Percentiles rank a stretch among this genome's conserved stretches.
Conservation (phyloP, 2,113 vertebrate genomes). For the Leucosticte australis region DNA sequence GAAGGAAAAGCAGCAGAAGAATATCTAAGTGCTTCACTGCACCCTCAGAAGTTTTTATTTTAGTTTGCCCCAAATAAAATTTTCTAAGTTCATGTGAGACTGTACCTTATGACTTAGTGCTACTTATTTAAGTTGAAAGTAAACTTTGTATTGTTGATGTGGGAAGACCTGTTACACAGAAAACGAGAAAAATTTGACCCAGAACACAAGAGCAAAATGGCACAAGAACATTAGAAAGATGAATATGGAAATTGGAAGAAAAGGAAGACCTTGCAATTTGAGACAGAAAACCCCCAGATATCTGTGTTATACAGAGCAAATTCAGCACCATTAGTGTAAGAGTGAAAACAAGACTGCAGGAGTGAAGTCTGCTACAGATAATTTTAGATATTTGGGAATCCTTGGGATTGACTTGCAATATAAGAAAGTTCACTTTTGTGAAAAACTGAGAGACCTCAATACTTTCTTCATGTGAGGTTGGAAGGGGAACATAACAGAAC, state of each 20-base stretch:
- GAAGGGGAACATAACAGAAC: not conserved
- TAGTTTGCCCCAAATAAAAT: not conserved
- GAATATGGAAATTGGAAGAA: not conserved
- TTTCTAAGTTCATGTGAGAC: not conserved
- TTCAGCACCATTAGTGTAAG: not conserved
- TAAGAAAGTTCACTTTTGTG: not conserved
- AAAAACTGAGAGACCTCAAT: not conserved
- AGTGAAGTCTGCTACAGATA: not conserved
- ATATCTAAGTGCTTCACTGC: not conserved
- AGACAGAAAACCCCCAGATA: not conserved
- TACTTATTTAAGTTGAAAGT: not conserved
- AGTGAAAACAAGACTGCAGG: not conserved
- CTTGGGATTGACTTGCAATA: not conserved
- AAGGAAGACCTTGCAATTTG: not conserved
- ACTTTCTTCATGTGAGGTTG: not conserved
- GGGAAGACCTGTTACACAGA: not conserved
- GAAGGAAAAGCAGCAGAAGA: not conserved
- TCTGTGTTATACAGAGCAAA: not conserved
- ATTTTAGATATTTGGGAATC: not conserved
- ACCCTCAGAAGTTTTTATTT: not conserved
- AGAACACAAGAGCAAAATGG: not conserved
- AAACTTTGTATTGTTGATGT: not conserved
- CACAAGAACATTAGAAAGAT: not conserved
- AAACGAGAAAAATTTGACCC: not conserved
- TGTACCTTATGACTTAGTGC: not conserved